Base-by-base conservation (phyloP, 2,888 invertebrate genomes). In the Parochlus steinenii region DNA sequence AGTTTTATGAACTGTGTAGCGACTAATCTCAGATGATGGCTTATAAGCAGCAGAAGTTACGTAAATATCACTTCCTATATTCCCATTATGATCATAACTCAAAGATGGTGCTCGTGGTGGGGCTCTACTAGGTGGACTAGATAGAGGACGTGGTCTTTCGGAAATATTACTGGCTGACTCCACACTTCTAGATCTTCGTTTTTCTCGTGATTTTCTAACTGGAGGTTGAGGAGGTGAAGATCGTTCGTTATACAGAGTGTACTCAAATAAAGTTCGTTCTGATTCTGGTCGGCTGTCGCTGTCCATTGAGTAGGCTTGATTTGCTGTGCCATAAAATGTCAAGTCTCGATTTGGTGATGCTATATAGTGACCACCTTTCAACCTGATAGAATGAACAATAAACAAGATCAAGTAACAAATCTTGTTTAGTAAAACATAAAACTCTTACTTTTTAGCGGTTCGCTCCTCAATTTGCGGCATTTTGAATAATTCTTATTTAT, bases 31-130 rank as follows among this genome's bases (percentile, higher is more conserved):
- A 4, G 82, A 82, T 37, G 82, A 80, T 27, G 80, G 75, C 54
- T 78, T 68, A 53, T 78, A 79, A 11, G 80, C 80, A 10, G 74
- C 81, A 54, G 81, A 82, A 36, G 82, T 82, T 50, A 83, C 80
- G 60, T 83, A 85, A 39, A 83, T 81, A 48, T 85, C 83, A n/a
- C n/a, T n/a, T 22, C 74, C 77, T 44, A 74, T 78, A 51, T 79
- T 77, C 32, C 65, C 65, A 4, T 56, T 57, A 46, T 56, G 57
- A 42, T 59, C 59, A 46, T 67, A 58, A 28, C 58, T 59, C 12
- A 62, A 59, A 53, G 55, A 55, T 48, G 64, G 52, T 44, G 64
- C 58, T 57, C 61, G 57, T 49, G 53, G 55, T 61, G 55, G 61
- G 55, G 49, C 61, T 45, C 50, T 58, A 53, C 58, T 52, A 55